phyloP scores from a whole-genome alignment of 2,888 invertebrate genomes.

The Nomada flava region DNA sequence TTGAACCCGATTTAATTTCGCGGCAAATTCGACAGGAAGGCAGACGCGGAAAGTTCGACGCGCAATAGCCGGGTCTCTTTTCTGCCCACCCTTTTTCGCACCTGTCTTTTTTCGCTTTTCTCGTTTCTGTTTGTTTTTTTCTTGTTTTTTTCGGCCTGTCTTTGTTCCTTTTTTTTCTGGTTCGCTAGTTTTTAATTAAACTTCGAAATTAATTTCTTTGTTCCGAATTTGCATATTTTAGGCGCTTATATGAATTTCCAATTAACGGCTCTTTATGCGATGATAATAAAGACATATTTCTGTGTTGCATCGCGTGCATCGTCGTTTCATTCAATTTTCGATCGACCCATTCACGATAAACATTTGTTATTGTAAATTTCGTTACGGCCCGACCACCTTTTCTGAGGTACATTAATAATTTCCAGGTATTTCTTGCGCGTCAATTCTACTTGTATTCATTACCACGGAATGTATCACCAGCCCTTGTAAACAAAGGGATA shows the following conservation, averaged over 20 bases:
- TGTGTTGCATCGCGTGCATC: not conserved
- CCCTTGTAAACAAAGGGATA: constrained; percentile 20
- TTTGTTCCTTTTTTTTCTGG: not conserved
- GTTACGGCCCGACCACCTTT: no score
- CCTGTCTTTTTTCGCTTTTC: not conserved
- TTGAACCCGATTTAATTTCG: constrained; percentile 36
- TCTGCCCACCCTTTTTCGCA: not conserved
- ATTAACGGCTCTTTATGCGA: constrained; percentile 33
- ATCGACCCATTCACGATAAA: not conserved
- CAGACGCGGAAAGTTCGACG: constrained; percentile 16
- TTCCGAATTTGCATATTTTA: constrained; percentile 45
- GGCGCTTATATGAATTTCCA: constrained; percentile 35
- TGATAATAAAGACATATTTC: constrained; percentile 33
- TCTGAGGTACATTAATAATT: not conserved
- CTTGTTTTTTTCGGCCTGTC: not conserved
- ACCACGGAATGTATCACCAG: constrained; percentile 23
- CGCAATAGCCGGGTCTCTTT: not conserved
- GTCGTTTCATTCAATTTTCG: not conserved
- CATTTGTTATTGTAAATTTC: no score
- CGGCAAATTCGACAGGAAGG: constrained; percentile 5
- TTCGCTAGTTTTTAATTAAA: constrained; percentile 51
- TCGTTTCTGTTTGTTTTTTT: not conserved
- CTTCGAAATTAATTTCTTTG: constrained; percentile 51
- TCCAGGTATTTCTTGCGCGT: not conserved
- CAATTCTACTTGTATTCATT: not conserved